phyloP scores from a whole-genome alignment of 53 echinoderm and acorn worm genomes.

The Luidia sarsii region DNA sequence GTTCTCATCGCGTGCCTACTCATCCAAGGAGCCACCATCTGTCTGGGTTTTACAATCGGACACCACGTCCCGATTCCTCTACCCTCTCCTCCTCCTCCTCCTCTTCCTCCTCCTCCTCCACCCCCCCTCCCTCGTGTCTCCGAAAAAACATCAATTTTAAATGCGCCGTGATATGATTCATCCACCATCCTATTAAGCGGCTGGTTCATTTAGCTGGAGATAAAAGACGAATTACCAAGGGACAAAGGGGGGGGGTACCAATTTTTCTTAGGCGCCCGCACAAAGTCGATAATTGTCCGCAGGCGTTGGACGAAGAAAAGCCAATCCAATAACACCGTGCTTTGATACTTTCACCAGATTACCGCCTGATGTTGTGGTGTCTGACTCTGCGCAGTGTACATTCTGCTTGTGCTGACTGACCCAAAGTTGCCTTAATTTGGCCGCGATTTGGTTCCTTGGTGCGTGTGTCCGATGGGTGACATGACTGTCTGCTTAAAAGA shows the following conservation, averaged over 20 bases:
- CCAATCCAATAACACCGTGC: constrained; percentile 26
- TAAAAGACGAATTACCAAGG: background rate
- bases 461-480: background rate
- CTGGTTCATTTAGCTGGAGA: constrained; percentile 1
- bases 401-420: constrained; percentile 6
- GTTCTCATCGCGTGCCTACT: constrained; percentile 5
- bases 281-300: constrained; percentile 39
- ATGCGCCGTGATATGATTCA: constrained; percentile 47
- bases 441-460: background rate
- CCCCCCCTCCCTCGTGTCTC: constrained; percentile 1
- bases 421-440: background rate
- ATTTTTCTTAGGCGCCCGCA: background rate
- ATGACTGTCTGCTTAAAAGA: constrained; percentile 38
- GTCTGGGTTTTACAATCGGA: constrained; percentile 35
- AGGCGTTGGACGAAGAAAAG: constrained; percentile 10
- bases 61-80: too few relatives aligned
- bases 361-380: background rate
- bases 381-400: background rate
- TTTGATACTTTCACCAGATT: constrained; percentile 22
- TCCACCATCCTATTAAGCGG: constrained; percentile 25
- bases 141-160: constrained; percentile 28
- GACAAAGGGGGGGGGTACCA: background rate
- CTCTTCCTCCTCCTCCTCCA: background rate
- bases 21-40: constrained; percentile 33
- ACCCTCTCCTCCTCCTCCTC: too few relatives aligned